Evolutionary conservation across 2,113 vertebrate genomes (phyloP).

Genomic region (Bagarius yarrelli): DNA sequence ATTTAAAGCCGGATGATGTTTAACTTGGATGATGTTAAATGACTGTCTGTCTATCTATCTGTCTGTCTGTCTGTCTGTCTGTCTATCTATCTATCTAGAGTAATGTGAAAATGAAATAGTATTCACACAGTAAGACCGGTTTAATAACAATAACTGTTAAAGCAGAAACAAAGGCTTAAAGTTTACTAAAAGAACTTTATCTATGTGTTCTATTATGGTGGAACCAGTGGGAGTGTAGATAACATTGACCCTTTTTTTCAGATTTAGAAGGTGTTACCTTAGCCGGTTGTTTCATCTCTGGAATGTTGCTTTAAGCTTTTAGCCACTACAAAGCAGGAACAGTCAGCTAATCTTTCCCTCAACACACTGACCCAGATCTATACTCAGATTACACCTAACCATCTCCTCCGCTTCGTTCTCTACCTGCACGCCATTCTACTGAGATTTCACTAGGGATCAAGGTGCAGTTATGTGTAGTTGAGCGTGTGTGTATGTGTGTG

Average conservation of each 20-base stretch:
- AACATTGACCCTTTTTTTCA: neutral
- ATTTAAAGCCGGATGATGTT: too few relatives aligned
- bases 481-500: neutral
- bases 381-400: slow-evolving; percentile 7
- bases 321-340: neutral
- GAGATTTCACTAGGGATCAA: neutral
- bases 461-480: slow-evolving; percentile 2
- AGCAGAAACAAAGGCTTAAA: neutral
- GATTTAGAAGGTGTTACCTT: neutral
- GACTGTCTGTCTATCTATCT: too few relatives aligned
- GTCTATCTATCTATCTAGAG: neutral
- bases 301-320: neutral
- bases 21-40: too few relatives aligned
- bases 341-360: slow-evolving; percentile 7
- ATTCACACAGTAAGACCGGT: neutral
- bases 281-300: neutral
- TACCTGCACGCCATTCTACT: neutral
- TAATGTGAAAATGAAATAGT: neutral
- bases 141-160: neutral
- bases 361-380: slow-evolving; percentile 9
- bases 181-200: neutral
- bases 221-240: neutral
- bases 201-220: neutral
- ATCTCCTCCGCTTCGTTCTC: neutral
- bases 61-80: too few relatives aligned